A percentile compares a stretch with the other conserved stretches of the same genome.
Evolutionary conservation across 2,113 vertebrate genomes (phyloP).

Genomic region (Phylloscopus whistleri): DNA sequence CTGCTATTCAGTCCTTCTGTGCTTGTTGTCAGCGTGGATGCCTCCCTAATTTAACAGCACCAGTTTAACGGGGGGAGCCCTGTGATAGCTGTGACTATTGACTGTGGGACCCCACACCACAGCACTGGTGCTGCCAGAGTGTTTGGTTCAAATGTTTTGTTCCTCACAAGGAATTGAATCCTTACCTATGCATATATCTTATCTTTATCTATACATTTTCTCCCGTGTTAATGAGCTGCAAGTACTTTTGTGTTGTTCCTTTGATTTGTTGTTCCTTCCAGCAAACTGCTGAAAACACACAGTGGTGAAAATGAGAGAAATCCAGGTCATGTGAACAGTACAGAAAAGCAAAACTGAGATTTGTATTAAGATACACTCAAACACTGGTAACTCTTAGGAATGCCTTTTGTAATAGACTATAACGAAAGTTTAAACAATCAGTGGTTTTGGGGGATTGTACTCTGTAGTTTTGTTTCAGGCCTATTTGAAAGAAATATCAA

Average conservation of each 20-base stretch:
- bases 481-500: not conserved
- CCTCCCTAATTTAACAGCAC: not conserved
- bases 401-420: not conserved
- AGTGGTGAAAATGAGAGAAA: not conserved
- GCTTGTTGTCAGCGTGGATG: not conserved
- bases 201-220: not conserved
- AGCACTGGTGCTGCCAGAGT: not conserved
- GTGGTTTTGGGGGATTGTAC: not conserved
- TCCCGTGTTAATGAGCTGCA: rapidly evolving
- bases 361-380: not conserved
- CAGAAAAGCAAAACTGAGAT: not conserved
- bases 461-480: not conserved
- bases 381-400: not conserved
- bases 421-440: not conserved
- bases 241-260: not conserved
- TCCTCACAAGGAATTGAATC: not conserved
- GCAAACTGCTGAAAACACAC: not conserved
- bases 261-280: not conserved
- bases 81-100: not conserved
- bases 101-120: not conserved
- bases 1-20: not conserved
- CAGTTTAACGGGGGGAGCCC: not conserved
- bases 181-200: not conserved
- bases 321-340: not conserved
- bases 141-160: not conserved